Base-by-base conservation (phyloP, 2,888 invertebrate genomes). In the Caenorhabditis macrosperma region DNA sequence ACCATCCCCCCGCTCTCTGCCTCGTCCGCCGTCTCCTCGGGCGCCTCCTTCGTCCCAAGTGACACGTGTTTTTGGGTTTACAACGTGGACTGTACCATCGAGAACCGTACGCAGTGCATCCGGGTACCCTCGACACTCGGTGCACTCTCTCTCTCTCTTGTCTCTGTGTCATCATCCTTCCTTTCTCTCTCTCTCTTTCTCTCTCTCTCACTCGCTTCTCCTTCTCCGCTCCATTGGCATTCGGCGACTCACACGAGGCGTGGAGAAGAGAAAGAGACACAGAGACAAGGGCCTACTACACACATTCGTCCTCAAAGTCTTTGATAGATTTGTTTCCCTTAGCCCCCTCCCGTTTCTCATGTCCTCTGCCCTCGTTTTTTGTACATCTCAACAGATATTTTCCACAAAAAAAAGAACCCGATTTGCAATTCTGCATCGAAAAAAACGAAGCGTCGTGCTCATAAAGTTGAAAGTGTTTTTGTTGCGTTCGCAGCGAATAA, bases 291-390 rank as follows among this genome's bases (percentile, higher is more conserved):
- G 38, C 38, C 38, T 38, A 38, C 38, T 38, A 38, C 38, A 38
- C 38, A 38, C 38, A 22, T 35, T 35, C 38, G 59, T 41, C 66
- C 59, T 59, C 59, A 59, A 59, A 59, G 69, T 60, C 60, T 59
- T 61, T 54, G 50, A 60, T 59, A 69, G 69, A 69, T 59, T 59
- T 60, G 69, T 52, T 61, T 59, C 55, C 55, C 64, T 38, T 38
- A 38, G 38, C 38, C 38, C 38, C 38, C 15, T 15, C 7, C 15
- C 38, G 38, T 38, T 15, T 38, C 38, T n/a, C 38, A 2, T 9
- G 12, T 38, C 9, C 38, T 15, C 38, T 12, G 9, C 38, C 9
- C 38, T 38, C 38, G 15, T 38, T 38, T 38, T 38, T 38, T 38
- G 38, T 38, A 38, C 38, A 38, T 12, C 38, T 38, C 38, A 2